Base-by-base conservation (phyloP, 2,888 invertebrate species). In the Halictus ligatus region DNA sequence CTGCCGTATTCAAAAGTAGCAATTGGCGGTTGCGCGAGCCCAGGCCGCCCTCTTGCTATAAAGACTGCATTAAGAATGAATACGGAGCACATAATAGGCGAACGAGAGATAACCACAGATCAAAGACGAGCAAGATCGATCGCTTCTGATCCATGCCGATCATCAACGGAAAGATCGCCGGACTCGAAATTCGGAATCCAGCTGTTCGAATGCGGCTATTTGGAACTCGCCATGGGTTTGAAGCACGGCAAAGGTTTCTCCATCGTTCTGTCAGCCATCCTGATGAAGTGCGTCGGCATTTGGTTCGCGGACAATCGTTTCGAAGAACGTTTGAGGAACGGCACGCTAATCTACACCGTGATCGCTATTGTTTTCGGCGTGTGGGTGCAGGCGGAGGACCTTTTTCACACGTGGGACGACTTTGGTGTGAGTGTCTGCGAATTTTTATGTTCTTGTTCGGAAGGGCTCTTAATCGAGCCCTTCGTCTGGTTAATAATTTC, bases 231-330 rank as follows among this genome's bases (percentile, higher is more conserved):
- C 13, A 86, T 85, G 86, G 8, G 6, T 1, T n/a, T 50, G 13
- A 54, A 13, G 12, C 7, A 71, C 3, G 21, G 67, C 0, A 78
- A 40, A 12, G 84, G 86, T 46, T 1, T 88, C 0, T 81, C 89
- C 0, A 71, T 88, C 58, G 48, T 0, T 10, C 12, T 90, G 8
- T 91, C 90, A 21, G 78, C 86, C 18, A 89, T 91, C 18, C 89
- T 86, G 29, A 87, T 92, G 92, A 92, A 86, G 67, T 73, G 88
- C 10, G 87, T 88, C 1, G 92, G 92, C 0, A 90, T 92, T 60
- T 93, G 92, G 92, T 21, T 81, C 18, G 85, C 89, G 7, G 72
- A 80, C 0, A 85, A 80, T 12, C 13, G 67, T 10, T 64, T 40
- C 4, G 89, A 92, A 40, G 72, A 88, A 81, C 74, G 75, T 0